These are phyloP conservation scores for Ceratotherium simum DNA, from an alignment of 2,113 vertebrate genomes.

Conservation along the genomic window DNA sequence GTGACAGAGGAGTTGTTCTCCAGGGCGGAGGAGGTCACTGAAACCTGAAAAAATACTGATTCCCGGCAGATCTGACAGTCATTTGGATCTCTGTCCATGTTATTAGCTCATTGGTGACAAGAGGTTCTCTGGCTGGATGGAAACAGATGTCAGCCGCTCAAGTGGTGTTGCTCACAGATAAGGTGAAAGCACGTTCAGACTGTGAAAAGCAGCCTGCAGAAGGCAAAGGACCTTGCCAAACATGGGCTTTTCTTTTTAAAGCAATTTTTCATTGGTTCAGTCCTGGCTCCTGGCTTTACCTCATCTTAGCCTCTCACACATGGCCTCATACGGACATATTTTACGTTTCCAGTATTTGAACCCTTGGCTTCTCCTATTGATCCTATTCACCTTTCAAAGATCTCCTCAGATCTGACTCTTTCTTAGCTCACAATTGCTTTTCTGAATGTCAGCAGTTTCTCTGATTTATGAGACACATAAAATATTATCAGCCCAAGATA, in stretches of 20 bases:
- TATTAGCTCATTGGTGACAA: slow-evolving; percentile 63
- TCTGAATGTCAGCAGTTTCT: slow-evolving; percentile 64
- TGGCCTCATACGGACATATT: slow-evolving; percentile 26
- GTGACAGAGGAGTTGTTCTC: slow-evolving; percentile 43
- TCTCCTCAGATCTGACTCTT: neutral
- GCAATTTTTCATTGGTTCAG: neutral
- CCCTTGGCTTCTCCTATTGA: slow-evolving; percentile 54
- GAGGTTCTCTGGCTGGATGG: slow-evolving; percentile 52
- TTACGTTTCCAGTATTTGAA: slow-evolving; percentile 36
- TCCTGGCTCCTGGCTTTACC: neutral
- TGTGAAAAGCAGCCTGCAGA: slow-evolving; percentile 11
- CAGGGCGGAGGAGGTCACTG: slow-evolving; percentile 41
- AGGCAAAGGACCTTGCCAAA: slow-evolving; percentile 15
- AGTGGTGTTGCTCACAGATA: slow-evolving; percentile 64
- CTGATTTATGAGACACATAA: slow-evolving; percentile 48
- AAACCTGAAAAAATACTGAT: slow-evolving; percentile 25
- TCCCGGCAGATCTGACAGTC: slow-evolving; percentile 62
- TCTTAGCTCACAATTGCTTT: slow-evolving; percentile 33
- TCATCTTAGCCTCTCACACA: neutral
- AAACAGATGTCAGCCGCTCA: slow-evolving; percentile 71
- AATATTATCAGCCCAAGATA: slow-evolving; percentile 22
- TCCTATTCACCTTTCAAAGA: slow-evolving; percentile 55
- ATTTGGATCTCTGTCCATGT: slow-evolving; percentile 71
- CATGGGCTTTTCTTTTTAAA: neutral
- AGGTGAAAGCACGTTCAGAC: slow-evolving; percentile 68